Evolutionary conservation across 23 tunicate species (phyloP).

Genomic region (Ciona savignyi): DNA sequence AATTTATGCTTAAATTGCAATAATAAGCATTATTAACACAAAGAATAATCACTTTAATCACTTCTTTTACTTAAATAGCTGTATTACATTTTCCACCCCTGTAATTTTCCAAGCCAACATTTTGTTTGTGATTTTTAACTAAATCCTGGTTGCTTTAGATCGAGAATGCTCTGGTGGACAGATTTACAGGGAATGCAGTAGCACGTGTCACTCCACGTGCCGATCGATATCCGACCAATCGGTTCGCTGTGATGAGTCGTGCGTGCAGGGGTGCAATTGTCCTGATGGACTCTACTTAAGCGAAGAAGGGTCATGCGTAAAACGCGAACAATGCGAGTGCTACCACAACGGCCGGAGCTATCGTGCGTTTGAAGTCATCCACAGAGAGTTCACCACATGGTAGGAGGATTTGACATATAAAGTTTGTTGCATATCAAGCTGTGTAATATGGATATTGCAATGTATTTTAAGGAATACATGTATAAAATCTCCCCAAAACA

Average conservation of each 20-base stretch:
- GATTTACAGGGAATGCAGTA: constrained; percentile 49
- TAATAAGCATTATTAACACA: too few species aligned
- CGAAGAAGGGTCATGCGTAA: constrained; percentile 28
- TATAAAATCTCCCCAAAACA: too few species aligned
- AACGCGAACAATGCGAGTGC: constrained; percentile 41
- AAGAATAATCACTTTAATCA: too few species aligned
- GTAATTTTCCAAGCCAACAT: too few species aligned
- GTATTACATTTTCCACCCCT: too few species aligned
- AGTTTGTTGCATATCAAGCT: too few species aligned
- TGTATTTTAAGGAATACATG: too few species aligned
- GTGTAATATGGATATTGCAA: too few species aligned
- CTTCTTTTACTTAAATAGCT: too few species aligned
- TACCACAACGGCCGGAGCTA: constrained; percentile 33
- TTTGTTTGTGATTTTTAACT: too few species aligned
- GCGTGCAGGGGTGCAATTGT: constrained; percentile 70
- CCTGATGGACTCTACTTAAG: constrained; percentile 41
- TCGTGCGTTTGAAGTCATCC: constrained; percentile 25
- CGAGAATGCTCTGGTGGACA: constrained; percentile 26
- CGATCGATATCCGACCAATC: constrained; percentile 67
- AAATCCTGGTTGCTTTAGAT: constrained; percentile 10
- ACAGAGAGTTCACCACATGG: constrained; percentile 47
- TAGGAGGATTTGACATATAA: too few species aligned
- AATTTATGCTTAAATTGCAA: too few species aligned
- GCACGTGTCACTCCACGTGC: constrained; percentile 38
- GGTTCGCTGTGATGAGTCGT: constrained; percentile 30